These are phyloP conservation scores for Litoditis marina DNA, from an alignment of 2,888 invertebrate genomes.

Conservation along the genomic window DNA sequence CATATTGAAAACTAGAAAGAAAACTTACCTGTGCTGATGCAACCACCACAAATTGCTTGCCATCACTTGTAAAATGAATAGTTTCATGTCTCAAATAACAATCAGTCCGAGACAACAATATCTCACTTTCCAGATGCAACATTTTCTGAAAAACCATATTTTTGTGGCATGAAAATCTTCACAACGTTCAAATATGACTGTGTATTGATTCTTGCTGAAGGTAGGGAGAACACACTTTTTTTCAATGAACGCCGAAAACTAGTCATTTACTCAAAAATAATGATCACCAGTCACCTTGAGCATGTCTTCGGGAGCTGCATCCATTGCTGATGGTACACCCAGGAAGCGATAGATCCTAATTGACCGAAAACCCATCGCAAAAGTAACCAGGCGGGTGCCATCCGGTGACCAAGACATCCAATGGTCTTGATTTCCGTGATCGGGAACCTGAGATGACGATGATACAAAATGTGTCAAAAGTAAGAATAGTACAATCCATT, in stretches of 20 bases:
- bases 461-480: no score
- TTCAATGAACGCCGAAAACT: no score
- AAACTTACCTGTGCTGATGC: not conserved
- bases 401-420: slow-evolving; percentile 17
- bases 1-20: no score
- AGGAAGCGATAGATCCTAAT: slow-evolving; percentile 9
- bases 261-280: no score
- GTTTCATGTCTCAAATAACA: not conserved
- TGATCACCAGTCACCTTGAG: no score
- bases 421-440: slow-evolving; percentile 1
- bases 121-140: not conserved
- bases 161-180: no score
- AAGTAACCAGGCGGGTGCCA: slow-evolving; percentile 5
- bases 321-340: slow-evolving; percentile 7
- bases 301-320: not conserved
- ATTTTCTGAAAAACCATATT: slow-evolving; percentile 2
- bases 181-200: no score
- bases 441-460: no score
- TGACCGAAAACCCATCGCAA: not conserved
- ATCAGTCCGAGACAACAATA: not conserved
- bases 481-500: no score
- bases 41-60: not conserved
- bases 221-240: no score
- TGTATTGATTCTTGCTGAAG: no score
- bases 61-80: not conserved